Evolutionary conservation across 2,113 vertebrate genomes (phyloP).

Genomic region (Narcine bancroftii): DNA sequence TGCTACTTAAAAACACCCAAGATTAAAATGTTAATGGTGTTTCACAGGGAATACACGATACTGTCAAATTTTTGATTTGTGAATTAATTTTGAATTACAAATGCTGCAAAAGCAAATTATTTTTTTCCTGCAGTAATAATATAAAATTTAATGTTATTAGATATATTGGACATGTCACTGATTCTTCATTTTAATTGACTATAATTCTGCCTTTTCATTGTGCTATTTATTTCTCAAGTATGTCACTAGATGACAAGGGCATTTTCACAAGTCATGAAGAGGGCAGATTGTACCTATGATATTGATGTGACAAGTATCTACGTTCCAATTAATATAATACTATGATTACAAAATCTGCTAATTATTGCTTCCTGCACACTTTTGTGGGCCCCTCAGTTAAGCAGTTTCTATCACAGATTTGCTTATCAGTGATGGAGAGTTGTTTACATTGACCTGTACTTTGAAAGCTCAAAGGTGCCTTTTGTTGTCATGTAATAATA

Average conservation of each 20-base stretch:
- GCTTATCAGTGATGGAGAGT: background rate
- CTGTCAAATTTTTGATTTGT: background rate
- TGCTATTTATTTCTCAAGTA: background rate
- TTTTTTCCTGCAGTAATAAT: background rate
- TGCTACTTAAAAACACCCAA: background rate
- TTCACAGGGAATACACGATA: background rate
- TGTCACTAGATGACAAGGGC: too few species aligned
- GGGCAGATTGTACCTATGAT: background rate
- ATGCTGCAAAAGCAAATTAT: background rate
- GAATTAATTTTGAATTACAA: conserved; percentile 6
- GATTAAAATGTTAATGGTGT: background rate
- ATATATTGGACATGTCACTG: background rate
- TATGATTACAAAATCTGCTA: background rate
- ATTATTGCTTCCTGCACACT: background rate
- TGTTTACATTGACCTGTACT: background rate
- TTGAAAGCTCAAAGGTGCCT: too few species aligned
- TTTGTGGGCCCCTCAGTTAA: background rate
- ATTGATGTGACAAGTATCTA: background rate
- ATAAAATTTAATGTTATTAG: background rate
- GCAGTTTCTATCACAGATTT: background rate
- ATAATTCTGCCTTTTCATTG: background rate
- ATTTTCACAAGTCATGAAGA: background rate
- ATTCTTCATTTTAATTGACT: background rate
- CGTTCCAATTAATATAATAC: background rate
- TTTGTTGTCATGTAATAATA: too few species aligned